These are phyloP conservation scores for Megalonaias nervosa DNA, from an alignment of 1,140 invertebrate species.

Conservation along the genomic window DNA sequence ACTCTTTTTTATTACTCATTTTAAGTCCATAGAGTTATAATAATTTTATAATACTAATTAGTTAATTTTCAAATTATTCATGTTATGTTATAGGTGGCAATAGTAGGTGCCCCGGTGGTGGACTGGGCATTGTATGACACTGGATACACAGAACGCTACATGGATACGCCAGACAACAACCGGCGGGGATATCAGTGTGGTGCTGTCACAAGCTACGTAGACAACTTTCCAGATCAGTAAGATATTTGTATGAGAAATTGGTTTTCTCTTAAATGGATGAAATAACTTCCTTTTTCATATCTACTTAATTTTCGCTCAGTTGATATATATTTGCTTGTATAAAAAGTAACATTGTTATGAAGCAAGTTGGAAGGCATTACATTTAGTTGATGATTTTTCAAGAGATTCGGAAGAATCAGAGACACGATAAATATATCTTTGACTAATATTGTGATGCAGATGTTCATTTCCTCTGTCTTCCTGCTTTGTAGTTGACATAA, in stretches of 20 bases:
- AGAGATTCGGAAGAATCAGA: not conserved
- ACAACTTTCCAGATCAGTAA: conserved; percentile 67
- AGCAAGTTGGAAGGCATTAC: no score
- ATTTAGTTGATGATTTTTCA: no score
- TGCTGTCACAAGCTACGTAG: conserved; percentile 63
- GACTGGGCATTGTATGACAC: conserved; percentile 95
- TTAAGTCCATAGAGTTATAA: no score
- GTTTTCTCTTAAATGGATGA: no score
- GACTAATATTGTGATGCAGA: not conserved
- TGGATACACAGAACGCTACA: conserved; percentile 95
- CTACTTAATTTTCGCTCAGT: no score
- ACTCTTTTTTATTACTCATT: no score
- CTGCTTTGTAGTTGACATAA: not conserved
- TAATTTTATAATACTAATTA: no score
- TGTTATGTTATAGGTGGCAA: conserved; percentile 78
- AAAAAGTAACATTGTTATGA: not conserved
- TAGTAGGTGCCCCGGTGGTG: conserved; percentile 97
- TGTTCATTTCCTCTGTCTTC: not conserved
- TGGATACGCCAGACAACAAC: conserved; percentile 92
- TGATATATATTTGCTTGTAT: not conserved
- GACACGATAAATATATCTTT: not conserved
- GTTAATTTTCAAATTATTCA: not conserved
- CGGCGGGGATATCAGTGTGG: conserved; percentile 81
- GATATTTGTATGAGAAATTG: conserved; percentile 11
- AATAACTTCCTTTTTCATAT: no score